These are phyloP conservation scores for Paraescarpia echinospica DNA, from an alignment of 1,140 invertebrate genomes.

Conservation along the genomic window DNA sequence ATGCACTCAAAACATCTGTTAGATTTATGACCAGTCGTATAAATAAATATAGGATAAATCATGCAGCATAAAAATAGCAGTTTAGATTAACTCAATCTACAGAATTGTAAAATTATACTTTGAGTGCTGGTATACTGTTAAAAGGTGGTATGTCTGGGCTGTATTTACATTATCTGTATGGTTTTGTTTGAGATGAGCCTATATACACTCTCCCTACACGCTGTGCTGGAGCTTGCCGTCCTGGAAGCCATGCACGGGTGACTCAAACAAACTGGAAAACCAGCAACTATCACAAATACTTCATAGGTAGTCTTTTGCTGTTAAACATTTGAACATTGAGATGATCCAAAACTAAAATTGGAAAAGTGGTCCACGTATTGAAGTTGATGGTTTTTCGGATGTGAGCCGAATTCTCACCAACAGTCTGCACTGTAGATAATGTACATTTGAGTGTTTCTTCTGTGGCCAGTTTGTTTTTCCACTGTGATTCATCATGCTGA, in stretches of 20 bases:
- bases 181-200: not conserved
- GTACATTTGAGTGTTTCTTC: not conserved
- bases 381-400: not conserved
- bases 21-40: no score
- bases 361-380: not conserved
- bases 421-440: not conserved
- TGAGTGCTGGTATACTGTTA: not conserved
- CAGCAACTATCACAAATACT: not conserved
- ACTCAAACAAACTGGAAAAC: not conserved
- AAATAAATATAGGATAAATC: not conserved
- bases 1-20: not conserved
- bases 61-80: not conserved
- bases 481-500: not conserved
- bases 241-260: not conserved
- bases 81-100: not conserved
- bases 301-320: not conserved
- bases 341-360: not conserved
- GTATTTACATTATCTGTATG: not conserved
- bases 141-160: not conserved
- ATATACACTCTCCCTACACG: not conserved
- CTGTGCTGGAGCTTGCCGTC: not conserved
- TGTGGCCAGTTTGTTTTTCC: not conserved
- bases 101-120: not conserved
- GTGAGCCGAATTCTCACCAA: not conserved
- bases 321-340: not conserved